Base-by-base conservation (phyloP, 1,140 invertebrate genomes). In the Drosophila oshimai region DNA sequence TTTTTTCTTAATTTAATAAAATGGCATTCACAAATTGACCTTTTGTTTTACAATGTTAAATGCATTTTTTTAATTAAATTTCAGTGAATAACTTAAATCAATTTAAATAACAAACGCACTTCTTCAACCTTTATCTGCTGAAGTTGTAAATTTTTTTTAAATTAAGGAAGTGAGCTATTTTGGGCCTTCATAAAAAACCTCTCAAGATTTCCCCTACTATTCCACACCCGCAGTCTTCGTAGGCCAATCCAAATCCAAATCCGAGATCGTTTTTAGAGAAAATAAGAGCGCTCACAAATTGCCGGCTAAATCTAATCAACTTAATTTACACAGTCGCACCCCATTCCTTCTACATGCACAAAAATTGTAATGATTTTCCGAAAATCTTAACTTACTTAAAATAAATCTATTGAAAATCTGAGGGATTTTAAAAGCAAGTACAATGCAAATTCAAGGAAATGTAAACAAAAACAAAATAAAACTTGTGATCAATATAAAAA, bases 241-340 rank as follows among this genome's bases (percentile, higher is more conserved):
- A 69, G 45, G 12, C 41, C 55, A 64, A 61, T 29, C 71, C 55
- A 34, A 61, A 44, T 53, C 54, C 41, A 67, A 64, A 61, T 29
- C 71, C 55, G 37, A 61, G 49, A 58, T 58, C 54, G 31, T 26
- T 13, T 33, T 53, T 22, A 24, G 47, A 7, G 31, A 24, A 22
- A 50, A 36, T 13, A 17, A 18, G 24, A 9, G 26, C 13, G 24
- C 53, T 18, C 54, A 64, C 74, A 86, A 86, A 75, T 86, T 80
- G 80, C 61, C 54, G 62, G 53, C 65, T 79, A 86, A 84, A 86
- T 86, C 80, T 86, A 86, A 84, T 84, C 80, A 86, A 86, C 61
- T 86, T 84, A 86, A 86, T 86, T 84, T 72, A 75, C 75, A 61
- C 80, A 74, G 54, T 45, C 65, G 41, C 61, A 55, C 74, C 41